Evolutionary conservation across 2,797 vertebrate species (phyloP), one percentile per base, ranked within the genome.

Genomic region (Micromesistius poutassou): DNA sequence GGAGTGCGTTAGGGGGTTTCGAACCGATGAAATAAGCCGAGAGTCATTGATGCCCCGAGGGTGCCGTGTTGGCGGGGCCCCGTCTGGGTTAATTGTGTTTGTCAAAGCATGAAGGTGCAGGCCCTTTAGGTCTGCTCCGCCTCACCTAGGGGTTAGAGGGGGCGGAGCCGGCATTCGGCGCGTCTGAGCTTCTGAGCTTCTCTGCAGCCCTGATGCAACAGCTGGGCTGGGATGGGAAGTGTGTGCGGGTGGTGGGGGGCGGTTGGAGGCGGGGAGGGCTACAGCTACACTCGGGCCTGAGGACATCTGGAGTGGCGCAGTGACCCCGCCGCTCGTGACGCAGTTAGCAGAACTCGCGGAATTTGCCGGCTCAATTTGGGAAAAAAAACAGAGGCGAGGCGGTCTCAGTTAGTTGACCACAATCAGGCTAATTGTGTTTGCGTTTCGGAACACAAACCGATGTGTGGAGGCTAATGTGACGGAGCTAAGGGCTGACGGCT

Each of bases 1-100:
- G 79, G 86, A 84, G 79, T 76, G 88, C n/a, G 84, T 84, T 83
- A 62, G 73, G 80, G 81, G 72, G 75, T 81, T 80, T 84, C 85
- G 84, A 89, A 79, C 82, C 86, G 82, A 91, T 89, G 89, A 89
- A 89, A 89, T 86, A 84, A 89, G 86, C 85, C 86, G 79, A 84
- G 78, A 87, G 85, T 89, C 86, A 90, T 74, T 75, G 85, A 74
- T 84, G 84, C 80, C 87, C 88, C 82, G 83, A 87, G 88, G 89
- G 86, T 87, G 79, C 78, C 77, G 71, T 83, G 82, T 88, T 91
- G 90, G 89, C 84, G 87, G 87, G 16, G 16, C 46, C 46, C 46
- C 46, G 16, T 14, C 46, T 1, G 46, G 14, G 86, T 92, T 93
- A 90, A 92, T 87, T 89, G 86, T 89, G 89, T 90, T 90, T 90